phyloP scores from a whole-genome alignment of 2,797 vertebrate genomes.

The Lycodopsis pacificus region DNA sequence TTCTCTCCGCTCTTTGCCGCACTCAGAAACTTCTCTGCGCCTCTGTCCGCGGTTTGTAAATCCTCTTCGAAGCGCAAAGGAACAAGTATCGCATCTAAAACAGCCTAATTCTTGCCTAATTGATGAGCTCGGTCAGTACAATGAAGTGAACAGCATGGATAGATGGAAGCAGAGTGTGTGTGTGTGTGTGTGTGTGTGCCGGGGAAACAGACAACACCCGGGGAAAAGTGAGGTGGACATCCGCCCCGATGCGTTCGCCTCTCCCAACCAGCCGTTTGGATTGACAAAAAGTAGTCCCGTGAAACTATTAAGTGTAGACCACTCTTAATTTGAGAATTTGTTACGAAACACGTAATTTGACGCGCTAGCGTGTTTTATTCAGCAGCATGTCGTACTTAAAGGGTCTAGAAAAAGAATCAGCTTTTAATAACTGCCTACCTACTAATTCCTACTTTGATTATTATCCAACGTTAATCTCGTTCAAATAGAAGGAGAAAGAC shows the following conservation, averaged over 20 bases:
- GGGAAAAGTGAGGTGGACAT: conserved; percentile 73
- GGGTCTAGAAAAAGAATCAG: not conserved
- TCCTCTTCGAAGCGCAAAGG: conserved; percentile 27
- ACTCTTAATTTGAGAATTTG: not conserved
- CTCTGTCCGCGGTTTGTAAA: not conserved
- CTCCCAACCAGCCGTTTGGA: conserved; percentile 78
- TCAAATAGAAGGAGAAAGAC: not conserved
- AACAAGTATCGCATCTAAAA: conserved; percentile 18
- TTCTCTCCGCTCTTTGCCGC: conserved; percentile 38
- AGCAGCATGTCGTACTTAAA: not conserved
- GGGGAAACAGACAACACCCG: conserved; percentile 78
- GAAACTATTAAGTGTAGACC: conserved; percentile 40
- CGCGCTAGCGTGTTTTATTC: too few relatives aligned
- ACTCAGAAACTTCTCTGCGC: conserved; percentile 69
- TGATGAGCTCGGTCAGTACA: conserved; percentile 72
- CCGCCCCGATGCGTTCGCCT: conserved; percentile 79
- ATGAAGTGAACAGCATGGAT: conserved; percentile 75
- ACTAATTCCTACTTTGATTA: not conserved
- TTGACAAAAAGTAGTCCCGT: conserved; percentile 76
- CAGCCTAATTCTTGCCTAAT: conserved; percentile 66
- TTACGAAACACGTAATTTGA: not conserved
- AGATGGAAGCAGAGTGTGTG: conserved; percentile 60
- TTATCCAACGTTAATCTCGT: not conserved
- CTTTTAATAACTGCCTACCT: not conserved
- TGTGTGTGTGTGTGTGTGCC: conserved; percentile 51